Conservation (phyloP, 1,140 invertebrate species). For the Zaprionus camerounensis region DNA sequence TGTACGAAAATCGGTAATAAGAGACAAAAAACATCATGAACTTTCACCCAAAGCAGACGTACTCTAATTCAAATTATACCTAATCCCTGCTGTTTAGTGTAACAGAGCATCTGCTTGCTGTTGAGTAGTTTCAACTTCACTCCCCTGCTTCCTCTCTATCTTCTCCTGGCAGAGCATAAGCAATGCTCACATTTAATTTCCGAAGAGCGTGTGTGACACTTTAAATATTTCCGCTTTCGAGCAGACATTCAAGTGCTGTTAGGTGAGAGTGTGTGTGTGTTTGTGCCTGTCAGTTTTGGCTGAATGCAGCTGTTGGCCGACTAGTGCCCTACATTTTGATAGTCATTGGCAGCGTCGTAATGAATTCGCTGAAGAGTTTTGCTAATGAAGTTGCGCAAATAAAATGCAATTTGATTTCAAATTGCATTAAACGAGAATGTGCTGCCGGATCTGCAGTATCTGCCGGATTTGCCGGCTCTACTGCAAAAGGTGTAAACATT, state of each 20-base stretch:
- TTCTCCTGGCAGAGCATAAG: conserved; percentile 43
- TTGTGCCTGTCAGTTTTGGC: conserved; percentile 40
- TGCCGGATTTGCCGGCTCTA: not conserved
- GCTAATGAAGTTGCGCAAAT: conserved; percentile 76
- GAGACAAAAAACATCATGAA: not conserved
- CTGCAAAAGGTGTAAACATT: conserved; percentile 25
- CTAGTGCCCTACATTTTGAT: conserved; percentile 70
- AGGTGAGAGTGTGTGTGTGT: conserved; percentile 21
- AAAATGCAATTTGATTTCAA: conserved; percentile 74
- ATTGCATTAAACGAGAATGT: conserved; percentile 70
- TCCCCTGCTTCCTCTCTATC: not conserved
- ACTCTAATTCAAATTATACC: not conserved
- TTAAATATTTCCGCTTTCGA: conserved; percentile 80
- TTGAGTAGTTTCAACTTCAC: conserved; percentile 3
- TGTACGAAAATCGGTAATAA: not conserved
- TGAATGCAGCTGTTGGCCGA: conserved; percentile 45
- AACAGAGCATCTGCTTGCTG: conserved; percentile 4
- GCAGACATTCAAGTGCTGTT: conserved; percentile 55
- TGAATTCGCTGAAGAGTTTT: conserved; percentile 78
- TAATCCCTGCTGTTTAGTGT: conserved; percentile 47
- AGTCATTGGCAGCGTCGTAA: conserved; percentile 60
- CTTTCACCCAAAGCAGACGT: not conserved
- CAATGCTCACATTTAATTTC: conserved; percentile 77
- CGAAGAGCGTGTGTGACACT: conserved; percentile 77
- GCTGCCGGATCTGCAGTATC: conserved; percentile 10